A percentile compares a stretch with the other conserved stretches of the same genome.
phyloP scores from a whole-genome alignment of 2,113 vertebrate genomes.

The Pygathrix nemaeus region DNA sequence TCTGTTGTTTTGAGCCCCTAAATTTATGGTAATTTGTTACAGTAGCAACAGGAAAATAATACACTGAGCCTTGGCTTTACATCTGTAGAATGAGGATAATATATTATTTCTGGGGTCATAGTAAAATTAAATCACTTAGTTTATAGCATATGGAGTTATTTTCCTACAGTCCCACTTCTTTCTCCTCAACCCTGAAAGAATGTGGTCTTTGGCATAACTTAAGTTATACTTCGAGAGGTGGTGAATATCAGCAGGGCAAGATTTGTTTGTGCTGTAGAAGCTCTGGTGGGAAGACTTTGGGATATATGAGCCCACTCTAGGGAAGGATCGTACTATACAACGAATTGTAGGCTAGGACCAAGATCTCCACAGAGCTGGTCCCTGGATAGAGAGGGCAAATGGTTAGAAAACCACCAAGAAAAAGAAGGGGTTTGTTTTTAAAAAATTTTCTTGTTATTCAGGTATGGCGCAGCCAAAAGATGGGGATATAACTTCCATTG shows the following conservation, averaged over 20 bases:
- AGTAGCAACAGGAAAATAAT: not conserved
- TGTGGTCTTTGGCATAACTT: not conserved
- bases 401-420: not conserved
- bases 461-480: not conserved
- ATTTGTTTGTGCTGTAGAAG: not conserved
- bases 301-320: not conserved
- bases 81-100: not conserved
- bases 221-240: not conserved
- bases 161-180: not conserved
- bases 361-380: not conserved
- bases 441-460: not conserved
- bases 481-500: not conserved
- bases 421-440: not conserved
- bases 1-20: not conserved
- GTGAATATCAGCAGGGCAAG: not conserved
- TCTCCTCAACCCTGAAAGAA: not conserved
- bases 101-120: not conserved
- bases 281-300: not conserved
- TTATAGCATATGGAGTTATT: not conserved
- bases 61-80: not conserved
- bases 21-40: not conserved
- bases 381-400: not conserved
- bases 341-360: not conserved
- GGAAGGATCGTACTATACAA: not conserved
- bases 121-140: not conserved